Conservation (phyloP, 1,140 invertebrate species). For the Drosophila gunungcola region DNA sequence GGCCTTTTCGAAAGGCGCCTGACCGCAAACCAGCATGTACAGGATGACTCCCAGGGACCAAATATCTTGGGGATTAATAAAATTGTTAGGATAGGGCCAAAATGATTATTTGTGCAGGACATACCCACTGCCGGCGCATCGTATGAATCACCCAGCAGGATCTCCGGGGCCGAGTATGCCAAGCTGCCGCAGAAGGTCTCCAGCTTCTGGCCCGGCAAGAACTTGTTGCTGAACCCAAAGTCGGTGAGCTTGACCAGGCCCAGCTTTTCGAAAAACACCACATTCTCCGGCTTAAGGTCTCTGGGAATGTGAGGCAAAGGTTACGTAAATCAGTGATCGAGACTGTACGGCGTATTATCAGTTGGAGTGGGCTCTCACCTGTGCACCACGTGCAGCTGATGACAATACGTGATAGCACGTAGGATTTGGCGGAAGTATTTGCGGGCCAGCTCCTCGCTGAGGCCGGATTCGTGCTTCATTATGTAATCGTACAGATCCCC, state of each 20-base stretch:
- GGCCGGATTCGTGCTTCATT: constrained; percentile 95
- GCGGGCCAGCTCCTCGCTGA: constrained; percentile 92
- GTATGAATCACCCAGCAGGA: constrained; percentile 97
- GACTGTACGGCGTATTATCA: constrained; percentile 25
- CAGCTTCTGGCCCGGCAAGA: constrained; percentile 98
- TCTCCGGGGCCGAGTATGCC: constrained; percentile 99
- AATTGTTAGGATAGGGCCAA: constrained; percentile 24
- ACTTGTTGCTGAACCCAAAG: constrained; percentile 99
- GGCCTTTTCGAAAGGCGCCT: constrained; percentile 98
- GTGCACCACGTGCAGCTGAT: constrained; percentile 95
- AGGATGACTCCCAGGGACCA: constrained; percentile 99
- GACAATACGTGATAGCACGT: constrained; percentile 98
- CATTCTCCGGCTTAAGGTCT: constrained; percentile 99
- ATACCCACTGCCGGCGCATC: constrained; percentile 96
- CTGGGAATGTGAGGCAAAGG: constrained; percentile 89
- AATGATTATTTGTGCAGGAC: constrained; percentile 44
- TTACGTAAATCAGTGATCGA: constrained; percentile 62
- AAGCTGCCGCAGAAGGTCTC: constrained; percentile 99
- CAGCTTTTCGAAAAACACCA: constrained; percentile 99
- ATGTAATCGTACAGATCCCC: constrained; percentile 99
- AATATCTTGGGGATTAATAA: constrained; percentile 89
- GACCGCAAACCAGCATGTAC: constrained; percentile 99
- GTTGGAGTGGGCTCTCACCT: constrained; percentile 86
- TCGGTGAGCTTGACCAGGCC: constrained; percentile 99
- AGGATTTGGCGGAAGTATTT: constrained; percentile 98